A percentile compares a stretch with the other conserved stretches of the same genome.
phyloP scores from a whole-genome alignment of 2,113 vertebrate genomes.

The Etheostoma cragini region DNA sequence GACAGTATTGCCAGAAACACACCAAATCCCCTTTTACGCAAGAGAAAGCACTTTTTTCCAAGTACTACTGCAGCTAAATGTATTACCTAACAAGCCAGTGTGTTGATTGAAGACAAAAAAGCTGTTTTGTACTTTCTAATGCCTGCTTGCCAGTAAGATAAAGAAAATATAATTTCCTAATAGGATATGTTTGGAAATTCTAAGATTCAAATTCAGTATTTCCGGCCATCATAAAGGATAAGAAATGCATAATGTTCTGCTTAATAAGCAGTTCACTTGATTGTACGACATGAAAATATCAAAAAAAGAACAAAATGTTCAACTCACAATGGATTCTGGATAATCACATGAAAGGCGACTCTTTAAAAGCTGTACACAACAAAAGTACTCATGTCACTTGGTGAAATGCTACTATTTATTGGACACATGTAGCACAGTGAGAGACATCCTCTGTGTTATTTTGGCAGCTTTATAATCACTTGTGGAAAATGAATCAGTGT shows the following conservation, averaged over 20 bases:
- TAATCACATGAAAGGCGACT: constrained; percentile 14
- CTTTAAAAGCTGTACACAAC: not conserved
- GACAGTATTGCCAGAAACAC: constrained; percentile 49
- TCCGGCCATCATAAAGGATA: not conserved
- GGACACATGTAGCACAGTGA: constrained; percentile 37
- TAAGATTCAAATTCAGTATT: not conserved
- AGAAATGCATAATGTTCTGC: not conserved
- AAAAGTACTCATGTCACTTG: constrained; percentile 32
- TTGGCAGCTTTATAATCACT: constrained; percentile 65
- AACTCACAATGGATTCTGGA: not conserved
- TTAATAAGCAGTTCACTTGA: not conserved
- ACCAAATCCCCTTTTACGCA: constrained; percentile 54
- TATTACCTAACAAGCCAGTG: constrained; percentile 16
- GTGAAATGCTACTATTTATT: constrained; percentile 38
- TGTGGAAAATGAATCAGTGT: constrained; percentile 63
- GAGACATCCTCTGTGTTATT: constrained; percentile 33
- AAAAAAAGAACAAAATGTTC: too few relatives aligned
- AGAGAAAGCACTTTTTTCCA: constrained; percentile 25
- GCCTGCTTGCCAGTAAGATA: not conserved
- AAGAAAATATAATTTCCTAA: not conserved
- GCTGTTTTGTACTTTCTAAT: not conserved
- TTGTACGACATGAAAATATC: not conserved
- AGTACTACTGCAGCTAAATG: constrained; percentile 22
- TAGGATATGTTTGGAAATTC: not conserved
- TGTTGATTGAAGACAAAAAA: not conserved